A percentile compares a stretch with the other conserved stretches of the same genome.
phyloP scores from a whole-genome alignment of 2,797 vertebrate genomes.

The Glossophaga mutica region DNA sequence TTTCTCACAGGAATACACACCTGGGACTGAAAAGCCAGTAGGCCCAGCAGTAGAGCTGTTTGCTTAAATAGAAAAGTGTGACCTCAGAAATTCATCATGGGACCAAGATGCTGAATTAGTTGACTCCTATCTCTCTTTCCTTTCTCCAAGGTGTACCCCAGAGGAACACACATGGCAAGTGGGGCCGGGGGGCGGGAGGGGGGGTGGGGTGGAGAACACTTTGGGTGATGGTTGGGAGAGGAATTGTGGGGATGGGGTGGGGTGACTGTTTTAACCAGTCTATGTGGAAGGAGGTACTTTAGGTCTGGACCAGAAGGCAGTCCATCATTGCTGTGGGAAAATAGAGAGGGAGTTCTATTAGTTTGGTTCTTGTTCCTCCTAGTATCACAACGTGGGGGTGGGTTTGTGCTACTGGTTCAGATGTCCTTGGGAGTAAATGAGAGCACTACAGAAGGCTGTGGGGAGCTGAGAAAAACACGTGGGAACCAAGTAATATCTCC shows the following conservation, averaged over 20 bases:
- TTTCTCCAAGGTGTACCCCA: not conserved
- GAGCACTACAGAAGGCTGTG: not conserved
- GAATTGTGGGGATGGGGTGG: not conserved
- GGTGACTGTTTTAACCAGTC: not conserved
- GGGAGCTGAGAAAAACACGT: not conserved
- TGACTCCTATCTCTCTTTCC: not conserved
- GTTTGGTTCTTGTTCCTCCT: not conserved
- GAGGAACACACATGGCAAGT: not conserved
- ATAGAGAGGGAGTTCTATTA: not conserved
- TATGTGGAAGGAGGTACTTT: not conserved
- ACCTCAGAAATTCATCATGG: slow-evolving; percentile 18
- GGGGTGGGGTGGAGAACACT: not conserved
- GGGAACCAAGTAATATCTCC: not conserved
- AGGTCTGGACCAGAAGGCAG: not conserved
- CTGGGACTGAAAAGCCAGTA: not conserved
- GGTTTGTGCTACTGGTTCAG: not conserved
- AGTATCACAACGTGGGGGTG: not conserved
- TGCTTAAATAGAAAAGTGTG: not conserved
- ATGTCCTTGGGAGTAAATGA: not conserved
- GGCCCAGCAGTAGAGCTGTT: not conserved
- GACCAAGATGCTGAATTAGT: not conserved
- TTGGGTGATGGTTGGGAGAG: not conserved
- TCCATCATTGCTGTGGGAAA: not conserved
- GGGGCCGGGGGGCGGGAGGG: fast-evolving
- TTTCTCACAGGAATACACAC: not conserved